phyloP scores from a whole-genome alignment of 2,113 vertebrate genomes.

The Dromiciops gliroides region DNA sequence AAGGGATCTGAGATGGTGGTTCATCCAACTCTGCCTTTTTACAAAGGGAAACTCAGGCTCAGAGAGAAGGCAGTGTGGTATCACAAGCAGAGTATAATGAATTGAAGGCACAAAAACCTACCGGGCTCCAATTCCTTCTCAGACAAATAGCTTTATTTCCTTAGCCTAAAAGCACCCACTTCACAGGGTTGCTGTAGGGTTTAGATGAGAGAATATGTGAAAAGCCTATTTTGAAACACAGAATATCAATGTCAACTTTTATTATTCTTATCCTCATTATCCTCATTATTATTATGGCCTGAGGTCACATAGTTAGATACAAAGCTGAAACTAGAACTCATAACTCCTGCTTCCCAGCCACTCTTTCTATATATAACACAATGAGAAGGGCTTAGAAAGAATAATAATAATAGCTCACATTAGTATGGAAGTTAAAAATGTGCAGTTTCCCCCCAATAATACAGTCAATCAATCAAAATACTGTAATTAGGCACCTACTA shows the following conservation, averaged over 20 bases:
- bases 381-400: background rate
- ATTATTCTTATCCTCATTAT: background rate
- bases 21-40: background rate
- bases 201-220: background rate
- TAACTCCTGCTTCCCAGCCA: background rate
- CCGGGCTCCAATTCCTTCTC: background rate
- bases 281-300: background rate
- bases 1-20: background rate
- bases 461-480: background rate
- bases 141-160: background rate
- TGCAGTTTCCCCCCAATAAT: background rate
- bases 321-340: background rate
- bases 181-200: background rate
- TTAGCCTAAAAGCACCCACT: background rate
- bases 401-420: background rate
- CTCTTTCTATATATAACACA: background rate
- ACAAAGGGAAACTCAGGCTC: background rate
- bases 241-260: background rate
- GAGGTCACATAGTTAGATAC: background rate
- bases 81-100: background rate
- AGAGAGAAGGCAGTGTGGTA: background rate
- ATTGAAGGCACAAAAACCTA: background rate
- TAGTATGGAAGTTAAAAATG: background rate
- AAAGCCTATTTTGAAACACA: background rate
- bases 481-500: background rate